phyloP scores from a whole-genome alignment of 2,888 invertebrate genomes.

The Drosophila kambysellisi region DNA sequence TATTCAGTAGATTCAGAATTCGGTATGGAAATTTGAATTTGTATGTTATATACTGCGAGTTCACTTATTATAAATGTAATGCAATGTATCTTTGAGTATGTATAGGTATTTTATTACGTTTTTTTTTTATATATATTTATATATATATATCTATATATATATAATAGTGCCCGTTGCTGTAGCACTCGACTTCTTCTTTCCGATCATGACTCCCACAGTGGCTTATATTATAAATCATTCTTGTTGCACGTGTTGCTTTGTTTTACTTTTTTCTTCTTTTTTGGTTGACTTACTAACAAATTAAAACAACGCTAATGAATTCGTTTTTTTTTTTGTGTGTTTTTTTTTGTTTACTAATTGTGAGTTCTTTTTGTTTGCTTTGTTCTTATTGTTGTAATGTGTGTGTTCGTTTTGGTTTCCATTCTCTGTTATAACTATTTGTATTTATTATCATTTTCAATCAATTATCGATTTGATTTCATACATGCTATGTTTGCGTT shows the following conservation, averaged over 20 bases:
- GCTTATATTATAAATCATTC: conserved; percentile 58
- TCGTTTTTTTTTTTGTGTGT: conserved; percentile 49
- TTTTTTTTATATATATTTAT: too few species aligned
- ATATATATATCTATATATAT: conserved; percentile 31
- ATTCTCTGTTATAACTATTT: conserved; percentile 38
- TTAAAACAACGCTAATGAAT: conserved; percentile 79
- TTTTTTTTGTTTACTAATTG: conserved; percentile 60
- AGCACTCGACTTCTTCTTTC: conserved; percentile 49
- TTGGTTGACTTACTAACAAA: conserved; percentile 71
- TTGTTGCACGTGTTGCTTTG: conserved; percentile 48
- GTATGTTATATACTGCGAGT: conserved; percentile 25
- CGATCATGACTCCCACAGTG: conserved; percentile 40
- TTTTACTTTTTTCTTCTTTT: conserved; percentile 31
- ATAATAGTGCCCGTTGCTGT: conserved; percentile 35
- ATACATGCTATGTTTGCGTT: conserved; percentile 56
- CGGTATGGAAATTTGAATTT: conserved; percentile 62
- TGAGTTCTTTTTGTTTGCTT: conserved; percentile 47
- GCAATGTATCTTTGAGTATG: conserved; percentile 71
- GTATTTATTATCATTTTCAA: conserved; percentile 56
- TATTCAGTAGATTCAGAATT: conserved; percentile 49
- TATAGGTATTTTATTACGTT: conserved; percentile 56
- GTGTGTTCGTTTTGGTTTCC: conserved; percentile 16
- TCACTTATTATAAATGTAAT: conserved; percentile 38
- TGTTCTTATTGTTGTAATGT: conserved; percentile 23
- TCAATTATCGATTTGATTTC: conserved; percentile 63